These are phyloP conservation scores for Botia almorhae DNA, from an alignment of 2,797 vertebrate genomes.

Conservation along the genomic window DNA sequence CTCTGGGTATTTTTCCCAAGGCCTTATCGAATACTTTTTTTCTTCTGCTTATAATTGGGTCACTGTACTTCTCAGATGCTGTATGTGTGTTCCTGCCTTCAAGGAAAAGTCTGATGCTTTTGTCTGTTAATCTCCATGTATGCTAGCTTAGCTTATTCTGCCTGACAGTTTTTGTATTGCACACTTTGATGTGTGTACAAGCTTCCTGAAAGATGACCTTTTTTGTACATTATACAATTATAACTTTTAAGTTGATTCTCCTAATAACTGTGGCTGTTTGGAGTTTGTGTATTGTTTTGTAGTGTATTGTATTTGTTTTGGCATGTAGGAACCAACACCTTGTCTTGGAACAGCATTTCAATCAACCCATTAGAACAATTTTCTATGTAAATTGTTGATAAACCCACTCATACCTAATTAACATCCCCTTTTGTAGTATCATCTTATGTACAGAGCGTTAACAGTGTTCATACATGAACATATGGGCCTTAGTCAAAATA, in stretches of 20 bases:
- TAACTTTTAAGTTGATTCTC: not conserved
- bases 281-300: too few relatives aligned
- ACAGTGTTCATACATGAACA: too few relatives aligned
- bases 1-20: conserved; percentile 38
- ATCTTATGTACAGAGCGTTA: too few relatives aligned
- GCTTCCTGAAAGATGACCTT: conserved; percentile 4
- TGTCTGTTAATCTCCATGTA: conserved; percentile 51
- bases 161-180: conserved; percentile 30
- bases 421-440: too few relatives aligned
- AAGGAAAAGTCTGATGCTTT: conserved; percentile 46
- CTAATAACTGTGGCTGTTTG: not conserved
- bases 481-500: too few relatives aligned
- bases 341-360: not conserved
- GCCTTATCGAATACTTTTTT: conserved; percentile 41
- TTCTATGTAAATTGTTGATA: too few relatives aligned
- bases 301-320: too few relatives aligned
- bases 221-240: not conserved
- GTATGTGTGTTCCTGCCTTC: conserved; percentile 35
- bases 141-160: conserved; percentile 51
- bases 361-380: not conserved
- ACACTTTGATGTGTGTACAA: conserved; percentile 22
- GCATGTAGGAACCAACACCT: not conserved
- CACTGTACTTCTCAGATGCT: conserved; percentile 58
- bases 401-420: too few relatives aligned
- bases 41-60: conserved; percentile 60